These are phyloP conservation scores for Propithecus perrieri DNA, from an alignment of 2,797 vertebrate genomes.

Conservation along the genomic window DNA sequence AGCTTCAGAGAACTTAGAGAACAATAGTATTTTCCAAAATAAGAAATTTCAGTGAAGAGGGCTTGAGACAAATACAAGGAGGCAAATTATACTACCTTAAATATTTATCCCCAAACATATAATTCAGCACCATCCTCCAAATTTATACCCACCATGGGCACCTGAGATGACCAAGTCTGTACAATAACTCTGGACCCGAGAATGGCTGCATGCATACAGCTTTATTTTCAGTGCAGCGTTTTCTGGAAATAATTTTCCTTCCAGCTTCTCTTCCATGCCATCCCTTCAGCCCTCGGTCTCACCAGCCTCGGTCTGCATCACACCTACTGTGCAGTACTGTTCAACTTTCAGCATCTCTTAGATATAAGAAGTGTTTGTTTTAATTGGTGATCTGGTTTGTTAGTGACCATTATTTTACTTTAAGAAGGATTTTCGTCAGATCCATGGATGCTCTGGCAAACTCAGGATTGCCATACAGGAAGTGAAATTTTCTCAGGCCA, in stretches of 20 bases:
- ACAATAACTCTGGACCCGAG: neutral
- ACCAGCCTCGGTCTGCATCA: neutral
- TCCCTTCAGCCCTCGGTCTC: neutral
- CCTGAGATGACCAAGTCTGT: neutral
- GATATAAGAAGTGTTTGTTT: neutral
- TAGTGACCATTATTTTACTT: neutral
- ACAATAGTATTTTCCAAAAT: neutral
- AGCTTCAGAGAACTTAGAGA: neutral
- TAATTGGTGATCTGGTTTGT: neutral
- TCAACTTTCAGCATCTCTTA: neutral
- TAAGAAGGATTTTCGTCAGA: neutral
- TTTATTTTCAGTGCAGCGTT: neutral
- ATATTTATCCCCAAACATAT: neutral
- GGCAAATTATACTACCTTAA: neutral
- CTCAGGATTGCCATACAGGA: neutral
- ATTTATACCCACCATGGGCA: neutral
- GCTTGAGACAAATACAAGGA: neutral
- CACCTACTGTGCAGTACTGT: rapidly evolving
- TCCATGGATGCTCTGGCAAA: neutral
- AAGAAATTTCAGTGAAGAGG: neutral
- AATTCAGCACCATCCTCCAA: neutral
- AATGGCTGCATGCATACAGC: too few species aligned
- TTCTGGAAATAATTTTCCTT: neutral
- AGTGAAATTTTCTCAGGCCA: neutral
- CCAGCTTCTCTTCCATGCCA: neutral